A percentile compares a stretch with the other conserved stretches of the same genome.
Evolutionary conservation across 2,888 invertebrate species (phyloP).

Genomic region (Amphipyra tragopoginis): DNA sequence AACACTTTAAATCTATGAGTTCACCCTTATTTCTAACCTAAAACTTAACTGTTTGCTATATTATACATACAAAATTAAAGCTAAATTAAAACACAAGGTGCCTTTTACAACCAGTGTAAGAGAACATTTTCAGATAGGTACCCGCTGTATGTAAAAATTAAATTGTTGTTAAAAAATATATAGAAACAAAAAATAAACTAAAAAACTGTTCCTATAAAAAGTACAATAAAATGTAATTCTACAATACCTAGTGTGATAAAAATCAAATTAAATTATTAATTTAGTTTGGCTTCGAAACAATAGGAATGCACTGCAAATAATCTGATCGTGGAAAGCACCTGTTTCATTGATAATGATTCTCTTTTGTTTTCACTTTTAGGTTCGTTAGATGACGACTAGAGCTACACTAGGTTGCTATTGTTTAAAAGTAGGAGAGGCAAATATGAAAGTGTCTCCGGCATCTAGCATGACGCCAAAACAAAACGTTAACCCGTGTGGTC

Average conservation of each 20-base stretch:
- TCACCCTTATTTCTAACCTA: no score
- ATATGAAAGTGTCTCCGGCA: constrained; percentile 28
- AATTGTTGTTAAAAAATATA: no score
- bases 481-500: constrained; percentile 43
- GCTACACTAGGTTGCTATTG: constrained; percentile 1
- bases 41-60: no score
- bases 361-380: constrained; percentile 18
- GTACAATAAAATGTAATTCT: background rate
- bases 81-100: no score
- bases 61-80: no score
- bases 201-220: no score
- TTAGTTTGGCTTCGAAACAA: constrained; percentile 11
- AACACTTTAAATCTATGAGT: no score
- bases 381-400: constrained; percentile 8
- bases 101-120: no score
- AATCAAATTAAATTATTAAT: background rate
- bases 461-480: constrained; percentile 16
- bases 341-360: constrained; percentile 25
- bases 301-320: constrained; percentile 21
- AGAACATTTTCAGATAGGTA: no score
- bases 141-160: no score
- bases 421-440: constrained; percentile 5
- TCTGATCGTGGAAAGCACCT: constrained; percentile 8
- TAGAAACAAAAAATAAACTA: no score
- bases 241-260: background rate